phyloP scores from a whole-genome alignment of 2,797 vertebrate species.

The Sebastes hubbsi region DNA sequence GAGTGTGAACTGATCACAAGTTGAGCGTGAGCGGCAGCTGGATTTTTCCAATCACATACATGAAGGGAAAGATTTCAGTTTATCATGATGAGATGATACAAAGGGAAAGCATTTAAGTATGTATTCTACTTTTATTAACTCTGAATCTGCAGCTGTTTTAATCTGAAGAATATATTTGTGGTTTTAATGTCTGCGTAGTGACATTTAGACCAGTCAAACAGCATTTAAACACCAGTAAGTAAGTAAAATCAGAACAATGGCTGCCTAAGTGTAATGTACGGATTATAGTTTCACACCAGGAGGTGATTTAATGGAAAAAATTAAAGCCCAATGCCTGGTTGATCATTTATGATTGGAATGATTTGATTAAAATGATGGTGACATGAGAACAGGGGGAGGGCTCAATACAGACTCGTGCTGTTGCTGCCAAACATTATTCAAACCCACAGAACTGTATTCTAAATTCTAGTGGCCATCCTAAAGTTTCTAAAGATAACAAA shows the following conservation, averaged over 20 bases:
- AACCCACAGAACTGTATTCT: background rate
- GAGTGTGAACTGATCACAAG: constrained; percentile 6
- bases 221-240: too few relatives aligned
- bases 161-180: background rate
- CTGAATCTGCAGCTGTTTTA: background rate
- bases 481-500: background rate
- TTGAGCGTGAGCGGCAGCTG: background rate
- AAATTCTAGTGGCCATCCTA: background rate
- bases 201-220: background rate
- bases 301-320: background rate
- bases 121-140: background rate
- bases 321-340: background rate
- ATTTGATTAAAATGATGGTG: background rate
- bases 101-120: background rate
- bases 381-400: background rate
- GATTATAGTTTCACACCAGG: constrained; percentile 2
- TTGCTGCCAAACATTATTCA: background rate
- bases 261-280: background rate
- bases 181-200: background rate
- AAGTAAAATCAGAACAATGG: background rate
- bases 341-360: background rate
- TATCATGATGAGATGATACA: constrained; percentile 5
- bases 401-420: too few relatives aligned
- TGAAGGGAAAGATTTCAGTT: constrained; percentile 9
- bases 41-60: constrained; percentile 21